Evolutionary conservation across 2,113 vertebrate genomes (phyloP).

Genomic region (Chinchilla lanigera): DNA sequence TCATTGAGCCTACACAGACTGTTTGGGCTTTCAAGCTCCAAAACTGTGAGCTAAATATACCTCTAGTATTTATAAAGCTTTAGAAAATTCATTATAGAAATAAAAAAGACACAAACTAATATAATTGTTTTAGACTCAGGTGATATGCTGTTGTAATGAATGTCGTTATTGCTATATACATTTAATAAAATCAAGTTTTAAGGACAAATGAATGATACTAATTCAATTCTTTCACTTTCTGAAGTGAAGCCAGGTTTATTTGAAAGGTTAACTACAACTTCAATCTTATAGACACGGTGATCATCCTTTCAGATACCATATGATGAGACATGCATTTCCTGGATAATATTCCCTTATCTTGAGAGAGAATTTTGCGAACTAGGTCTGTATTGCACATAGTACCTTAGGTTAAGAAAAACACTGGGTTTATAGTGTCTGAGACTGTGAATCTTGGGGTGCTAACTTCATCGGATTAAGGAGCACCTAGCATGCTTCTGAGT

Average conservation of each 20-base stretch:
- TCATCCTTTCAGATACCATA: background rate
- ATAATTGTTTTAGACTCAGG: background rate
- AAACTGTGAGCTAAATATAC: background rate
- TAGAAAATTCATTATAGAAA: background rate
- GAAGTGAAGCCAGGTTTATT: slow-evolving; percentile 12
- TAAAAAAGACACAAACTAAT: background rate
- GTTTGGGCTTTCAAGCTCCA: background rate
- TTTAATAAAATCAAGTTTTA: slow-evolving; percentile 30
- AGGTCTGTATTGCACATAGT: background rate
- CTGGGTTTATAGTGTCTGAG: background rate
- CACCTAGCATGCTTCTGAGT: background rate
- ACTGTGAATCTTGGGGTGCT: background rate
- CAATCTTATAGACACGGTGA: background rate
- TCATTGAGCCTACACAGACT: background rate
- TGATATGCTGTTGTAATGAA: background rate
- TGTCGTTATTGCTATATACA: background rate
- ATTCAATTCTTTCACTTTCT: background rate
- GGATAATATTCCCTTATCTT: background rate
- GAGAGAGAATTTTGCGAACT: background rate
- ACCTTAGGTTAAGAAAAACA: background rate
- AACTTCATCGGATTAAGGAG: background rate
- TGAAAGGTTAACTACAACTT: background rate
- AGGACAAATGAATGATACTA: background rate
- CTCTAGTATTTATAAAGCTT: background rate
- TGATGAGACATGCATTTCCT: background rate